Percentiles rank a stretch among this genome's conserved stretches.
These are phyloP conservation scores for Gymnoscelis rufifasciata DNA, from an alignment of 2,888 invertebrate species.

Conservation along the genomic window DNA sequence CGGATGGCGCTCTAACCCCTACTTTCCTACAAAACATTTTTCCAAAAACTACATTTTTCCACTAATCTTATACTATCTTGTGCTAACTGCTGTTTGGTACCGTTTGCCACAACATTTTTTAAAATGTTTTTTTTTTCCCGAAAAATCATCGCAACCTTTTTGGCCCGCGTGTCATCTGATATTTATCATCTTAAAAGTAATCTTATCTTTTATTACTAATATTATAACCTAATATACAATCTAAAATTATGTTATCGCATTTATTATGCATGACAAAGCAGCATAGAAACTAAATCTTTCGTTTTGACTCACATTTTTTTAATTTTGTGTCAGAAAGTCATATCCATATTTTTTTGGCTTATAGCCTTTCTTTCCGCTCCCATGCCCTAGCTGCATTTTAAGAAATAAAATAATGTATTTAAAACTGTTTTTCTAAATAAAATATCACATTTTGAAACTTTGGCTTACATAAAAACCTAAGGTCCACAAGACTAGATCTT, in stretches of 20 bases:
- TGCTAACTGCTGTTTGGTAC: constrained; percentile 62
- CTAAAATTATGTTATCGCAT: constrained; percentile 57
- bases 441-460: constrained; percentile 33
- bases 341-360: constrained; percentile 34
- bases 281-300: constrained; percentile 54
- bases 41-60: constrained; percentile 75
- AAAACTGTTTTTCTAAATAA: constrained; percentile 27
- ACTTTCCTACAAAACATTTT: constrained; percentile 71
- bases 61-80: constrained; percentile 63
- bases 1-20: constrained; percentile 51
- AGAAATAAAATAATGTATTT: constrained; percentile 11
- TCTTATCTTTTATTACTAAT: constrained; percentile 33
- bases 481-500: constrained; percentile 19
- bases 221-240: constrained; percentile 51
- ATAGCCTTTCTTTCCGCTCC: constrained; percentile 28
- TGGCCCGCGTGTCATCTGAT: constrained; percentile 71
- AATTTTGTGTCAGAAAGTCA: constrained; percentile 27
- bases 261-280: constrained; percentile 61
- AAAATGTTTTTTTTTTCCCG: constrained; percentile 35
- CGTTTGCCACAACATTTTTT: constrained; percentile 30
- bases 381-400: constrained; percentile 25
- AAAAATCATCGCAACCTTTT: constrained; percentile 54
- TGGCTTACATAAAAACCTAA: constrained; percentile 29
- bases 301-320: constrained; percentile 71
- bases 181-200: constrained; percentile 38